phyloP scores from a whole-genome alignment of 2,888 invertebrate genomes.

The Aphodius granarius region DNA sequence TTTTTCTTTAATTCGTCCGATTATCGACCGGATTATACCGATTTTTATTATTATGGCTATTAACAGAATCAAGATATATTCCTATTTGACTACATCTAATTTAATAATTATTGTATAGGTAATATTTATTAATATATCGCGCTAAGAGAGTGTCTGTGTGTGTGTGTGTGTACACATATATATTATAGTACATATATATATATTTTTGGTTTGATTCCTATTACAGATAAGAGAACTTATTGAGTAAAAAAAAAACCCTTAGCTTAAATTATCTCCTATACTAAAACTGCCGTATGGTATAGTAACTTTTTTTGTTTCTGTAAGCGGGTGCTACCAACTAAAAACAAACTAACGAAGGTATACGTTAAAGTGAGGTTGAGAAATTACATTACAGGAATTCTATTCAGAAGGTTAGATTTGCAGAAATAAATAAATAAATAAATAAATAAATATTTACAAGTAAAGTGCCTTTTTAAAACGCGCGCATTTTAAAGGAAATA shows the following conservation, averaged over 20 bases:
- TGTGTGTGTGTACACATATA: background rate
- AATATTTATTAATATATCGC: background rate
- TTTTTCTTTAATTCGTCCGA: background rate
- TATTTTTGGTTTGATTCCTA: background rate
- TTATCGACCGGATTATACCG: background rate
- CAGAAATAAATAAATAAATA: background rate
- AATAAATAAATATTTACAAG: background rate
- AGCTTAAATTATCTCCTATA: background rate
- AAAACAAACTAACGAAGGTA: background rate
- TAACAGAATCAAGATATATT: background rate
- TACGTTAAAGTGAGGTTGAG: background rate
- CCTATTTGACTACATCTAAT: background rate
- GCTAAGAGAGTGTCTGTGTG: background rate
- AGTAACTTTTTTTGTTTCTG: background rate
- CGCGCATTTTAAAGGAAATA: background rate
- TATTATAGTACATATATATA: background rate
- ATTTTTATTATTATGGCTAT: background rate
- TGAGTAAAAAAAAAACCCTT: background rate
- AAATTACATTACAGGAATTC: background rate
- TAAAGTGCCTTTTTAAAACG: background rate
- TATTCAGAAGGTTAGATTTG: background rate
- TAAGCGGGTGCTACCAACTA: background rate
- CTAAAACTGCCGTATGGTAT: background rate
- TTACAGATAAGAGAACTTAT: background rate
- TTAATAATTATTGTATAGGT: background rate